Evolutionary conservation across 2,888 invertebrate species (phyloP), one percentile per base, ranked within the genome.

Genomic region (Antheraea assamensis): DNA sequence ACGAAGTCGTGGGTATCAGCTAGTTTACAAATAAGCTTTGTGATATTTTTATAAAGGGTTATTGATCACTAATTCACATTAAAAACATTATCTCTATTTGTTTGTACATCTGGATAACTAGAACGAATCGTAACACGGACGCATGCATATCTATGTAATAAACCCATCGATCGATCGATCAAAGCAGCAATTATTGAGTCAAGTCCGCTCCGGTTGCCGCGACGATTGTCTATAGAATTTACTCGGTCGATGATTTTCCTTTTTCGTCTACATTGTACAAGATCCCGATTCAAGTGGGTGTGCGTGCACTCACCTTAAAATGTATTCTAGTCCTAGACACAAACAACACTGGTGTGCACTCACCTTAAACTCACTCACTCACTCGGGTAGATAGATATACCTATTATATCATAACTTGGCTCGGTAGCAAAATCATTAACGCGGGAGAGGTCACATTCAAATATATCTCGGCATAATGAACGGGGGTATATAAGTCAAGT

Each of bases 401-500:
- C 42, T 42, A n/a, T n/a, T 73, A 73, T 71, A 49, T 73, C 52
- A 64, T 31, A 24, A 71, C 52, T 71, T 61, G 71, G 70, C 35
- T 49, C 70, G n/a, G 47, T 47, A 64, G 49, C 61, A 61, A 71
- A 24, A 58, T 42, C 5, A 21, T 61, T 42, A 19, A 68, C 66
- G 52, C 42, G 42, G 30, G 70, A 58, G 42, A 73, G 70, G 58
- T 58, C 70, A 70, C 27, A 58, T 58, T 55, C 27, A 73, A 73
- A 70, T 21, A 58, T 58, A 73, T 71, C 73, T 7, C 19, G 58
- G 61, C 30, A 64, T 64, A n/a, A 73, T n/a, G 13, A 70, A 64
- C 64, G 42, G 58, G n/a, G n/a, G n/a, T n/a, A 73, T 71, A 71
- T 73, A 73, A 49, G 49, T 47, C 47, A 58, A 49, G n/a, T 27